These are phyloP conservation scores for Arctia plantaginis DNA, from an alignment of 2,888 invertebrate genomes.

Conservation along the genomic window DNA sequence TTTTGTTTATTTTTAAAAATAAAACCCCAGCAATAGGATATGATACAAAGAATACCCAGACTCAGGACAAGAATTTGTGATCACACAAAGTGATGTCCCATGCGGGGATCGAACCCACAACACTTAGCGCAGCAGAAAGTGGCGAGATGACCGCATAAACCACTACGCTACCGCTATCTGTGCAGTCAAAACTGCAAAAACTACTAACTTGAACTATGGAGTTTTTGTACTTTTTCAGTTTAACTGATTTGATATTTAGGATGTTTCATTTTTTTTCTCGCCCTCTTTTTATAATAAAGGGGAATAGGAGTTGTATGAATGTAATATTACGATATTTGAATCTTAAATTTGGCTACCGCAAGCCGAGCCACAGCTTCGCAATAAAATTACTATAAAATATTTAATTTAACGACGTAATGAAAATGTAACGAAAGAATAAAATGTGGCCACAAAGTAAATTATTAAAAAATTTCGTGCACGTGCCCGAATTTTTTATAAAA, in stretches of 20 bases:
- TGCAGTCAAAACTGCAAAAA: too few species aligned
- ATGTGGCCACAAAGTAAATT: slow-evolving; percentile 16
- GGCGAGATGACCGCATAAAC: too few species aligned
- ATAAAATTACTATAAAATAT: slow-evolving; percentile 29
- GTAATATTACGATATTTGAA: slow-evolving; percentile 14
- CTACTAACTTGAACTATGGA: too few species aligned
- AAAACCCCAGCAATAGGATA: too few species aligned
- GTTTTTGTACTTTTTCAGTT: too few species aligned
- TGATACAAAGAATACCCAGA: too few species aligned
- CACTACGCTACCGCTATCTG: too few species aligned
- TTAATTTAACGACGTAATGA: slow-evolving; percentile 23
- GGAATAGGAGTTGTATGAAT: background rate
- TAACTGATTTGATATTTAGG: background rate
- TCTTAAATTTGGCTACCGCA: slow-evolving; percentile 8
- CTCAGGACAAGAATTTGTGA: too few species aligned
- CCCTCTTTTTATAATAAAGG: background rate
- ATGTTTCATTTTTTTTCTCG: background rate
- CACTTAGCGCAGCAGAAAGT: too few species aligned
- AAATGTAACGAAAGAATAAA: slow-evolving; percentile 17
- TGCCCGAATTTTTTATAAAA: slow-evolving; percentile 15
- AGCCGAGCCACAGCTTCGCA: slow-evolving; percentile 6
- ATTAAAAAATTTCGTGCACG: slow-evolving; percentile 18
- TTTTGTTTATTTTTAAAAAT: too few species aligned
- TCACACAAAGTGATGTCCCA: too few species aligned
- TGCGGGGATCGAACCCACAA: too few species aligned